Evolutionary conservation across 2,797 vertebrate genomes (phyloP).

Genomic region (Avahi laniger): DNA sequence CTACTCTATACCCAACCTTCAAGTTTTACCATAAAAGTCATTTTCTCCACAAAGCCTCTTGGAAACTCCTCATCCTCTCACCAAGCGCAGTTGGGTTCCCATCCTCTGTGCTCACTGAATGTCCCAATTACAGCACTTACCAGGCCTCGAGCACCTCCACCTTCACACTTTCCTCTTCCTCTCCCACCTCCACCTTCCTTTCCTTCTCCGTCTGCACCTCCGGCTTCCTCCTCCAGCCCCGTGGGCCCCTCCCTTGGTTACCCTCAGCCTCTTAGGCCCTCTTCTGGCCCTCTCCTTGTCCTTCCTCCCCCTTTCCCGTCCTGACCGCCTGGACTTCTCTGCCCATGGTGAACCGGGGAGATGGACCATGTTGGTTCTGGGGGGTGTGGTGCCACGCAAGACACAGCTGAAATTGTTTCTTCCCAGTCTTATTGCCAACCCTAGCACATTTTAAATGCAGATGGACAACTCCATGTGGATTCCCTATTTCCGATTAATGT

Average conservation of each 20-base stretch:
- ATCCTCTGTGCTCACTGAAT: not conserved
- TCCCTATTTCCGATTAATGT: slow-evolving; percentile 69
- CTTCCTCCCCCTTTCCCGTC: not conserved
- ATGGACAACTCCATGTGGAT: slow-evolving; percentile 90
- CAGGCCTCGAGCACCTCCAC: fast-evolving
- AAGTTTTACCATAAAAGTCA: not conserved
- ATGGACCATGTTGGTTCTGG: not conserved
- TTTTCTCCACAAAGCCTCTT: not conserved
- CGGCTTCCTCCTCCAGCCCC: not conserved
- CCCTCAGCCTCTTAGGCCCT: not conserved
- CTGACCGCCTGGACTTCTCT: not conserved
- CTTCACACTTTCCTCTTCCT: not conserved
- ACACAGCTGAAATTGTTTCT: slow-evolving; percentile 78
- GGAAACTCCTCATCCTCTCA: no score
- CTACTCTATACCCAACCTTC: not conserved
- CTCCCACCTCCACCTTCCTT: not conserved
- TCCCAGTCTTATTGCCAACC: slow-evolving; percentile 66
- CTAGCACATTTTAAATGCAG: slow-evolving; percentile 88
- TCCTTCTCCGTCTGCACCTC: not conserved
- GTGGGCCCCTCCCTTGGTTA: no score
- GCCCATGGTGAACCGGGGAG: not conserved
- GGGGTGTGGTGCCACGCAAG: slow-evolving; percentile 62
- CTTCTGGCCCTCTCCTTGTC: not conserved
- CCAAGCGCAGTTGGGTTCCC: not conserved
- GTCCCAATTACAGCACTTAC: fast-evolving